Percentiles rank a stretch among this genome's conserved stretches.
These are phyloP conservation scores for Phrynocephalus forsythii DNA, from an alignment of 2,797 vertebrate species.

Conservation along the genomic window DNA sequence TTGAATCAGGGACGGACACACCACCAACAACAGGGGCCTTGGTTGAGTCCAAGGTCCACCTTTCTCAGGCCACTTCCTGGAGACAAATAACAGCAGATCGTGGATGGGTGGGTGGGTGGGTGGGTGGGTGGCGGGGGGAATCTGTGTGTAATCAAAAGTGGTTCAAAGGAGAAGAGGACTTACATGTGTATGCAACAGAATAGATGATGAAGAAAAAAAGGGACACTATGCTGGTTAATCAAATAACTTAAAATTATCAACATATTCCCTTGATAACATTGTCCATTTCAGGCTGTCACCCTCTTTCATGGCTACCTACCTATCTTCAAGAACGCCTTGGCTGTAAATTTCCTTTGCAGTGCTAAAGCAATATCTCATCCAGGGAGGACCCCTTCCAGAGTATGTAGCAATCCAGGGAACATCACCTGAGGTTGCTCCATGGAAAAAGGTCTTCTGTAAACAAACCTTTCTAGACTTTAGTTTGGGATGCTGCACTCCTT, in stretches of 20 bases:
- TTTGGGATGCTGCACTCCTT: background rate
- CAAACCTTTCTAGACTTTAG: background rate
- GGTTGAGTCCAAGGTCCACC: too few relatives aligned
- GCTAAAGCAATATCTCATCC: background rate
- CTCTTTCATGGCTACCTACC: background rate
- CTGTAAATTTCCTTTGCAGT: constrained; percentile 31
- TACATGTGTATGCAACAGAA: constrained; percentile 17
- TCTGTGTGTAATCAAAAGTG: too few relatives aligned
- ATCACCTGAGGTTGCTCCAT: background rate
- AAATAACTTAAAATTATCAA: background rate
- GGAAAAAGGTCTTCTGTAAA: background rate
- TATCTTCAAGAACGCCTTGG: constrained; percentile 5
- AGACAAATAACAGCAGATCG: too few relatives aligned
- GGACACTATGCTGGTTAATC: background rate
- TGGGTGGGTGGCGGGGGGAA: too few relatives aligned
- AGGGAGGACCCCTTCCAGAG: too few relatives aligned
- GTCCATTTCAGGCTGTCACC: background rate
- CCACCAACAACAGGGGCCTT: too few relatives aligned
- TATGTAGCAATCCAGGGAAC: background rate
- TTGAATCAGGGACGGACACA: too few relatives aligned
- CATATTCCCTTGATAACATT: background rate
- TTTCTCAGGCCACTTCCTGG: too few relatives aligned
- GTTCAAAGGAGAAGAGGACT: background rate
- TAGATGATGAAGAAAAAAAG: background rate
- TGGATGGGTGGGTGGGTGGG: too few relatives aligned